Percentiles rank a stretch among this genome's conserved stretches.
Evolutionary conservation across 2,797 vertebrate species (phyloP).

Genomic region (Tragopan temminckii): DNA sequence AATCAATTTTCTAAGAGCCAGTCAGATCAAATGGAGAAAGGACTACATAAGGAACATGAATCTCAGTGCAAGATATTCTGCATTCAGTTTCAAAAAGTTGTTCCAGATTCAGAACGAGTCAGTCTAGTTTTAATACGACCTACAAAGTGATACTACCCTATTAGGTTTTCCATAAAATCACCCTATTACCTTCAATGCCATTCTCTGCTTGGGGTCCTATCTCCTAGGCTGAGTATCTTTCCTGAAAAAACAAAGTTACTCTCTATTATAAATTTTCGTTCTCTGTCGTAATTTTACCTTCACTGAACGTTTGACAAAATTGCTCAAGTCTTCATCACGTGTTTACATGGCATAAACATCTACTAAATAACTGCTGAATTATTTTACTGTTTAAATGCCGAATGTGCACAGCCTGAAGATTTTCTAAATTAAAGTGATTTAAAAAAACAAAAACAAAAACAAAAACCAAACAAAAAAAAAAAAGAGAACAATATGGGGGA

Average conservation of each 20-base stretch:
- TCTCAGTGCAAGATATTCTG: neutral
- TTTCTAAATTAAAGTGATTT: neutral
- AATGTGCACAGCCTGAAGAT: neutral
- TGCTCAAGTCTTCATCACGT: neutral
- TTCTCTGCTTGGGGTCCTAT: neutral
- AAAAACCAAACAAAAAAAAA: no score
- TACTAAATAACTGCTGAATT: neutral
- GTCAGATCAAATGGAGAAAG: neutral
- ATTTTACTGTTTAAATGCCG: neutral
- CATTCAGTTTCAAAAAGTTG: neutral
- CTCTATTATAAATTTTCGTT: neutral
- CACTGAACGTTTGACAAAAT: neutral
- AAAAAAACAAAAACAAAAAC: rapidly evolving
- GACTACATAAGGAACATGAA: rapidly evolving
- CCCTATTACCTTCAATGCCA: neutral
- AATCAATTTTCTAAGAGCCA: neutral
- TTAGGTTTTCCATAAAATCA: neutral
- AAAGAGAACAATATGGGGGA: neutral
- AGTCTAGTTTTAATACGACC: neutral
- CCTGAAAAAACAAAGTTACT: neutral
- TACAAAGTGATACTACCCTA: neutral
- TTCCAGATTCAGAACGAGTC: neutral
- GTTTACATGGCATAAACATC: neutral
- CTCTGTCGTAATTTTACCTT: neutral
- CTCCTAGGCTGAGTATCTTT: neutral